phyloP scores from a whole-genome alignment of 2,888 invertebrate species.

The Mimumesa dahlbomi region DNA sequence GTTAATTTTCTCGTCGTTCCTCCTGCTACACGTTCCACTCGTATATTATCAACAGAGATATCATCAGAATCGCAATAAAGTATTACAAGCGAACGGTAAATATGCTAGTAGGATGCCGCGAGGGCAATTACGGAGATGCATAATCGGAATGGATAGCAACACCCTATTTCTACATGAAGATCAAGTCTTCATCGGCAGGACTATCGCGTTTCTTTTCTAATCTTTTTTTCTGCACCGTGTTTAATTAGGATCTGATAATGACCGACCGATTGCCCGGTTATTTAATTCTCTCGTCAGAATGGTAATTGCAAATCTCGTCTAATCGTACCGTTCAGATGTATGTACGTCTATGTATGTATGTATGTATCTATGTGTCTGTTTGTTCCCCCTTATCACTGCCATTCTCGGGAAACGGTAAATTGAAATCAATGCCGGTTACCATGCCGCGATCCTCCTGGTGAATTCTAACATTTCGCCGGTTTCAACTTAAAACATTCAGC shows the following conservation, averaged over 20 bases:
- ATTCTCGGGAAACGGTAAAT: not conserved
- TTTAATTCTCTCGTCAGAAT: slow-evolving; percentile 19
- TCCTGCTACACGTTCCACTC: not conserved
- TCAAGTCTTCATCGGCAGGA: not conserved
- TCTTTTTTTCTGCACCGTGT: slow-evolving; percentile 16
- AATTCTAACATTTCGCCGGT: too few relatives aligned
- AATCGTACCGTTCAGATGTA: slow-evolving; percentile 2
- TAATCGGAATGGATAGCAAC: slow-evolving; percentile 32
- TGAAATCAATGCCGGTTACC: not conserved
- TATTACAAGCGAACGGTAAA: slow-evolving; percentile 33
- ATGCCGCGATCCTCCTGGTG: too few relatives aligned
- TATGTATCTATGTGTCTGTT: not conserved
- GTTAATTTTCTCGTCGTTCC: not conserved
- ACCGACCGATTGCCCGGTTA: slow-evolving; percentile 40
- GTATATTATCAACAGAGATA: slow-evolving; percentile 13
- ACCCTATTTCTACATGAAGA: not conserved
- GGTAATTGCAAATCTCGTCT: slow-evolving; percentile 4
- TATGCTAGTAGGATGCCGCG: slow-evolving; percentile 16
- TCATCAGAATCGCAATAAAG: slow-evolving; percentile 29
- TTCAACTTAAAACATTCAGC: too few relatives aligned
- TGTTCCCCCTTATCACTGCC: too few relatives aligned
- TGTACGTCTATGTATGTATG: not conserved
- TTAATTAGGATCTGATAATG: slow-evolving; percentile 51
- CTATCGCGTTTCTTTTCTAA: not conserved
- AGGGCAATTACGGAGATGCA: slow-evolving; percentile 43